Conservation (phyloP, 2,888 invertebrate species). For the Caradrina clavipalpis region DNA sequence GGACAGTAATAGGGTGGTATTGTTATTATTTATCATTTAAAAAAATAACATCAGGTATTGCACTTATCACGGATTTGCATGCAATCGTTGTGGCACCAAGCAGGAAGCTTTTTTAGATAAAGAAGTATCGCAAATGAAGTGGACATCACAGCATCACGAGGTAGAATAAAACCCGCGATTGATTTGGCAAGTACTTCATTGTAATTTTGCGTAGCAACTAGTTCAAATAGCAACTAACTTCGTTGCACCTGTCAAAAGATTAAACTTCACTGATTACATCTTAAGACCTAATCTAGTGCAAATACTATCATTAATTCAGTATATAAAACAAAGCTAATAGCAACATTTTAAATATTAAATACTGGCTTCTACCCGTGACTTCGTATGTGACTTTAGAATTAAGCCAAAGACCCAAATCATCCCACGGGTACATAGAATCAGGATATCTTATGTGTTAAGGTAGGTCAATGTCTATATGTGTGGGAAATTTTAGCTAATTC, state of each 20-base stretch:
- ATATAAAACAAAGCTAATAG: conserved; percentile 31
- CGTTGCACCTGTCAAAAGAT: conserved; percentile 45
- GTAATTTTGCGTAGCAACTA: not conserved
- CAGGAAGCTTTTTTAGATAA: too few relatives aligned
- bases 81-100: not conserved
- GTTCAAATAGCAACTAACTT: conserved; percentile 20
- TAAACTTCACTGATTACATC: conserved; percentile 28
- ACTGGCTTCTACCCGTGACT: not conserved
- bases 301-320: conserved; percentile 48
- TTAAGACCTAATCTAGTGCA: conserved; percentile 31
- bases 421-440: too few relatives aligned
- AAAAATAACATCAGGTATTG: conserved; percentile 25
- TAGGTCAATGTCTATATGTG: too few relatives aligned
- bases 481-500: too few relatives aligned
- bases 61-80: conserved; percentile 8
- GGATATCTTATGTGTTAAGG: too few relatives aligned
- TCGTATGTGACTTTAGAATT: too few relatives aligned
- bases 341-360: conserved; percentile 21
- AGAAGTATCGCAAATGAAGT: not conserved
- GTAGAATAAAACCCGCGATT: too few relatives aligned
- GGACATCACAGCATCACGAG: not conserved
- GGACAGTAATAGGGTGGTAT: too few relatives aligned
- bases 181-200: not conserved
- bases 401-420: too few relatives aligned
- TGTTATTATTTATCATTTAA: not conserved